These are phyloP conservation scores for Rhynchophorus ferrugineus DNA, from an alignment of 1,140 invertebrate species.

Conservation along the genomic window DNA sequence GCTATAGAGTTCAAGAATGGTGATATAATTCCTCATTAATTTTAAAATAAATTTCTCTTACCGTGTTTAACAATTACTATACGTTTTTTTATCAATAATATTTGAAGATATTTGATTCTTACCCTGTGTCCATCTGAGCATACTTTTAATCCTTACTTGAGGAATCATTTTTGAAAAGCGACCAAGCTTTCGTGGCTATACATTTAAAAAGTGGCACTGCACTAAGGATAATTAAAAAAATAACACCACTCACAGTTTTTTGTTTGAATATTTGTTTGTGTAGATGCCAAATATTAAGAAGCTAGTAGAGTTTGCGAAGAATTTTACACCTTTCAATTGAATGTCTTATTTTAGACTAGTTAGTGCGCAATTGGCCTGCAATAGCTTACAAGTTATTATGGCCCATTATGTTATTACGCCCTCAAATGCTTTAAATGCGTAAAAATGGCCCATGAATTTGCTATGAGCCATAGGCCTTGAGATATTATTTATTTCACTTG, in stretches of 20 bases:
- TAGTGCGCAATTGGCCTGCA: slow-evolving; percentile 33
- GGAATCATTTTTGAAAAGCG: slow-evolving; percentile 24
- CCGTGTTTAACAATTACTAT: no score
- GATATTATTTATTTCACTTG: slow-evolving; percentile 19
- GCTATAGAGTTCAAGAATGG: no score
- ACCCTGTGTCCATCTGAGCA: slow-evolving; percentile 36
- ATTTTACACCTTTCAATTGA: slow-evolving; percentile 29
- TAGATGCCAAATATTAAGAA: background rate
- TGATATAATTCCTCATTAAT: no score
- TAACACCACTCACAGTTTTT: background rate
- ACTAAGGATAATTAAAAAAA: background rate
- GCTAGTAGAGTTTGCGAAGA: slow-evolving; percentile 4
- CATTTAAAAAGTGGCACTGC: slow-evolving; percentile 26
- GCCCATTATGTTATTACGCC: slow-evolving; percentile 40
- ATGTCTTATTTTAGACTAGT: slow-evolving; percentile 32
- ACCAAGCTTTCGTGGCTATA: slow-evolving; percentile 27
- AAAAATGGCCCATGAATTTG: slow-evolving; percentile 36
- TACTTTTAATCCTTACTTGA: slow-evolving; percentile 22
- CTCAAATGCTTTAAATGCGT: slow-evolving; percentile 36
- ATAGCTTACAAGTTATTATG: slow-evolving; percentile 37
- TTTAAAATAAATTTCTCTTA: no score
- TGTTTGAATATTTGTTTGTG: background rate
- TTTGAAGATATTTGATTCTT: no score
- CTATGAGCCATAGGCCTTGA: slow-evolving; percentile 30
- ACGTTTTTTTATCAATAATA: no score